A percentile compares a stretch with the other conserved stretches of the same genome.
Evolutionary conservation across 2,113 vertebrate genomes (phyloP).

Genomic region (Phoenicopterus ruber): DNA sequence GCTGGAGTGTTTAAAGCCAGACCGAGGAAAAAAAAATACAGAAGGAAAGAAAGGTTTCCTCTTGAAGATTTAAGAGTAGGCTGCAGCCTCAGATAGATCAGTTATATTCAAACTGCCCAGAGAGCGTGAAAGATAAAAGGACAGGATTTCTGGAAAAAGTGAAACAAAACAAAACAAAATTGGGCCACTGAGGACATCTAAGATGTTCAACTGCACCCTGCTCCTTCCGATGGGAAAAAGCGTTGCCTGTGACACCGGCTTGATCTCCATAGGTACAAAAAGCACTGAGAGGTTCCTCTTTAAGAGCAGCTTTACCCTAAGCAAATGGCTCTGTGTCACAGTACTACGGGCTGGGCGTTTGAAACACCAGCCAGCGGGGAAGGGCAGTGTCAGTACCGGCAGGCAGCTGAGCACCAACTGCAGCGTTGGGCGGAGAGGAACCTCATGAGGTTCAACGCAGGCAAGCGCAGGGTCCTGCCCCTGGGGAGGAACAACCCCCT

Average conservation of each 20-base stretch:
- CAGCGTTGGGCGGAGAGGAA: too few relatives aligned
- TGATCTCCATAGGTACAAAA: not conserved
- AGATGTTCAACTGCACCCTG: not conserved
- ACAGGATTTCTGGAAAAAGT: not conserved
- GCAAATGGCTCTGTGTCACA: not conserved
- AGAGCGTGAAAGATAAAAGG: not conserved
- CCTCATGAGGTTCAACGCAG: too few relatives aligned
- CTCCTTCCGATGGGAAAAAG: not conserved
- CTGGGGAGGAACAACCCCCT: too few relatives aligned
- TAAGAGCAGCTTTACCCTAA: not conserved
- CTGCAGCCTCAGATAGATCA: not conserved
- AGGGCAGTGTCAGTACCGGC: not conserved
- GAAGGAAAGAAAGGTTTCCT: not conserved
- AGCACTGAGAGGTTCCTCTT: too few relatives aligned
- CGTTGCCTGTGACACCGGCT: not conserved
- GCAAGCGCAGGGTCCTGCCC: too few relatives aligned
- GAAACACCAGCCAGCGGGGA: not conserved
- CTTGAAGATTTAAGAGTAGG: not conserved
- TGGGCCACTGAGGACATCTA: not conserved
- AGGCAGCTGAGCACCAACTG: not conserved
- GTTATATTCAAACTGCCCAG: not conserved
- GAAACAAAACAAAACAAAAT: not conserved
- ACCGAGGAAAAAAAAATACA: not conserved
- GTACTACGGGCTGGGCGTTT: not conserved
- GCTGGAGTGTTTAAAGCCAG: not conserved